phyloP scores from a whole-genome alignment of 2,888 invertebrate genomes.

The Ophion ellenae region DNA sequence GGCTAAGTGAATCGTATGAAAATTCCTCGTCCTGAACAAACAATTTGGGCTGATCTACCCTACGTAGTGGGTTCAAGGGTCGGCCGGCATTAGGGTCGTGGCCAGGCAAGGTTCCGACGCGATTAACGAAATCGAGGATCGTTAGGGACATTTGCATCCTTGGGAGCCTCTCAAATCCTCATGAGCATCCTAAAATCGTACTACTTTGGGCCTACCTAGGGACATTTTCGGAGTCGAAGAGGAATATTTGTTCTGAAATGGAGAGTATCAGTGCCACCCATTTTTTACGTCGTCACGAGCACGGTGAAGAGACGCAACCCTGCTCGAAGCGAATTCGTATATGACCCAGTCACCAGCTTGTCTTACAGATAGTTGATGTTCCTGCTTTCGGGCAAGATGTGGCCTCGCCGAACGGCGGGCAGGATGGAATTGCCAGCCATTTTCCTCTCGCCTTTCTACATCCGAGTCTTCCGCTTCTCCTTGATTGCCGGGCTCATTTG shows the following conservation, averaged over 20 bases:
- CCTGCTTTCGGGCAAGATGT: too few relatives aligned
- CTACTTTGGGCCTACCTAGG: background rate
- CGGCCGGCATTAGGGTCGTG: background rate
- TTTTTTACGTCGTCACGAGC: too few relatives aligned
- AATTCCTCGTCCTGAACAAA: slow-evolving; percentile 17
- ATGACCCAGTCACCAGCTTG: too few relatives aligned
- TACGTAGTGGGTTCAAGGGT: background rate
- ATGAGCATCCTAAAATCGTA: background rate
- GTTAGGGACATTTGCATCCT: background rate
- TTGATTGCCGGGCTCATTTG: too few relatives aligned
- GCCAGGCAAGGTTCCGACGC: background rate
- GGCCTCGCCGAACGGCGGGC: too few relatives aligned
- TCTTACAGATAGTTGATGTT: too few relatives aligned
- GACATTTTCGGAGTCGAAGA: background rate
- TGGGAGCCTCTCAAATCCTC: background rate
- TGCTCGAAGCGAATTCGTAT: too few relatives aligned
- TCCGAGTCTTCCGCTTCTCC: too few relatives aligned
- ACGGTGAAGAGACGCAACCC: too few relatives aligned
- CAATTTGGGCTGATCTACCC: background rate
- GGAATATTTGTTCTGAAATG: background rate
- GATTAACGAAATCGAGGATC: slow-evolving; percentile 10
- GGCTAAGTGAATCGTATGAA: slow-evolving; percentile 9
- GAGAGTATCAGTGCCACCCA: background rate
- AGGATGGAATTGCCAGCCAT: too few relatives aligned
- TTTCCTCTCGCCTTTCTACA: too few relatives aligned